A percentile compares a stretch with the other conserved stretches of the same genome.
phyloP scores from a whole-genome alignment of 2,888 invertebrate genomes.

The Merodon equestris region DNA sequence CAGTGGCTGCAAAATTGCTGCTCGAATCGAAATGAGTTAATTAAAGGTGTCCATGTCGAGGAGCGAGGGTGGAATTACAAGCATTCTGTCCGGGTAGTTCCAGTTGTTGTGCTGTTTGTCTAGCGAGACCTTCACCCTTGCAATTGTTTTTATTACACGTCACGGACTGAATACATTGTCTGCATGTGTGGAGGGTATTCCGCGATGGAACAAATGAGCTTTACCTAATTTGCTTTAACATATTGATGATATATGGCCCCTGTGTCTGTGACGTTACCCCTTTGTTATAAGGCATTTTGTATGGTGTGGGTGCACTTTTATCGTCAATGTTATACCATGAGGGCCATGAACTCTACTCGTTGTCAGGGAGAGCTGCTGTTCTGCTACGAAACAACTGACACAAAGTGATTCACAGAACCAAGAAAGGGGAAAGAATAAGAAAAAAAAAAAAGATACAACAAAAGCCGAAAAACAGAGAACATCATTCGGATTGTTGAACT shows the following conservation, averaged over 20 bases:
- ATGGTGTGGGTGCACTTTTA: slow-evolving; percentile 4
- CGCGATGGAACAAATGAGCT: slow-evolving; percentile 51
- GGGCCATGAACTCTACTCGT: slow-evolving; percentile 54
- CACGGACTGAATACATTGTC: too few species aligned
- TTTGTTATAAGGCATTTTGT: slow-evolving; percentile 16
- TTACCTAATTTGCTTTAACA: slow-evolving; percentile 50
- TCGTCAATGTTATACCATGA: slow-evolving; percentile 36
- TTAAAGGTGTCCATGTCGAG: slow-evolving; percentile 26
- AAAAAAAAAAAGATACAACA: slow-evolving; percentile 24
- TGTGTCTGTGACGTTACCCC: slow-evolving; percentile 8
- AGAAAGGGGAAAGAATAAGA: not conserved
- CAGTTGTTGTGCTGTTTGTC: too few species aligned
- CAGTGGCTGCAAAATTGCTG: slow-evolving; percentile 42
- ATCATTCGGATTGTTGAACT: slow-evolving; percentile 65
- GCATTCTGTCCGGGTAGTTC: too few species aligned
- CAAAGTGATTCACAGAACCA: slow-evolving; percentile 23
- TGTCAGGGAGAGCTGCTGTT: slow-evolving; percentile 17
- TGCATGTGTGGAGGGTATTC: too few species aligned
- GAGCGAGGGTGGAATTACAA: slow-evolving; percentile 30
- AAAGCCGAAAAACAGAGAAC: slow-evolving; percentile 1
- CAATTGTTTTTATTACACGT: not conserved
- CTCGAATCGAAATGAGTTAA: slow-evolving; percentile 60
- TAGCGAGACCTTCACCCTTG: slow-evolving; percentile 52
- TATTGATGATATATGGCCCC: too few species aligned
- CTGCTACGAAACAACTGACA: slow-evolving; percentile 49